These are phyloP conservation scores for Acanthosepion lycidas DNA, from an alignment of 2,888 invertebrate genomes.

Conservation along the genomic window DNA sequence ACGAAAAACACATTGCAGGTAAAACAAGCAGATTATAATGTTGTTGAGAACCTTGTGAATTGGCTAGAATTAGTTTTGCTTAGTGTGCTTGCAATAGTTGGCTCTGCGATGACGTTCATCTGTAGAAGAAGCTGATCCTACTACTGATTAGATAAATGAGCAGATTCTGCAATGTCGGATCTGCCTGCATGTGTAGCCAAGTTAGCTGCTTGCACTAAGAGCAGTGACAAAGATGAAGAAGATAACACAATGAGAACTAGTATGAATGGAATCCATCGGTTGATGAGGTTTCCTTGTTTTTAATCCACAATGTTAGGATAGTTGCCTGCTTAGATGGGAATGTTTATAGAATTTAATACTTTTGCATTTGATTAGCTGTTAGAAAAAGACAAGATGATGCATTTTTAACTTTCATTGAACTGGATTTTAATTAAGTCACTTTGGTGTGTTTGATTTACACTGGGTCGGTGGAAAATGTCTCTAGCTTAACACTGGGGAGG, in stretches of 20 bases:
- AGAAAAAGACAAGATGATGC: too few species aligned
- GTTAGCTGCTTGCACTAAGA: too few species aligned
- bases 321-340: not conserved
- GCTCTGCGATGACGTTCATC: not conserved
- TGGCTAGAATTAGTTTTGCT: not conserved
- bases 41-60: not conserved
- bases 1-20: not conserved
- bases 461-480: too few species aligned
- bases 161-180: too few species aligned
- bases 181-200: too few species aligned
- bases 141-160: slow-evolving; percentile 1
- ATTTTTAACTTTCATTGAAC: too few species aligned
- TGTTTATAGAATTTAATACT: too few species aligned
- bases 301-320: not conserved
- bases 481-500: too few species aligned
- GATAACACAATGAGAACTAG: not conserved
- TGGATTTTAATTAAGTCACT: too few species aligned
- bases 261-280: not conserved
- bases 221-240: not conserved
- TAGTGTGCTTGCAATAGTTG: not conserved
- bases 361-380: too few species aligned
- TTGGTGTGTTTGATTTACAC: too few species aligned
- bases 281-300: not conserved
- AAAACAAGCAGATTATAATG: not conserved
- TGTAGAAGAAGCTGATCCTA: not conserved